Conservation (phyloP, 2,797 vertebrate species). For the Acestrorhynchus altus region DNA sequence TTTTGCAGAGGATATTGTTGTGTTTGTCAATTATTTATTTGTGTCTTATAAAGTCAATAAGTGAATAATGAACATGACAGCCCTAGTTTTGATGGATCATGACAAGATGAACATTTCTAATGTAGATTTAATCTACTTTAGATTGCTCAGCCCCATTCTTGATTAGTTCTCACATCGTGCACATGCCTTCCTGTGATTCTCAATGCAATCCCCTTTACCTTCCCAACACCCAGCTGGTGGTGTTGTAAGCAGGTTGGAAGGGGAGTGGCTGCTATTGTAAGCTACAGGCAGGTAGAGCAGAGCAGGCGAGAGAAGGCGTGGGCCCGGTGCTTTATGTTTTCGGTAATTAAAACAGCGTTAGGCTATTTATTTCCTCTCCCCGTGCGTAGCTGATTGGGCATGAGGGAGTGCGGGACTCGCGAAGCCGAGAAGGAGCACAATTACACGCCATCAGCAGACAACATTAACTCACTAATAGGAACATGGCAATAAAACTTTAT, state of each 20-base stretch:
- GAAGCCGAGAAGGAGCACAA: slow-evolving; percentile 82
- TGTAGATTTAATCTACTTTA: background rate
- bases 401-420: slow-evolving; percentile 84
- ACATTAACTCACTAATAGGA: slow-evolving; percentile 91
- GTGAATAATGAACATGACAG: background rate
- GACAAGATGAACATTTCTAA: background rate
- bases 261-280: slow-evolving; percentile 24
- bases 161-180: background rate
- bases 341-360: slow-evolving; percentile 75
- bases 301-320: slow-evolving; percentile 50
- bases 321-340: slow-evolving; percentile 70
- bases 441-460: slow-evolving; percentile 89
- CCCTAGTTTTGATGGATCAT: background rate
- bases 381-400: slow-evolving; percentile 86
- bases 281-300: slow-evolving; percentile 32
- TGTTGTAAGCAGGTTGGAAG: slow-evolving; percentile 1
- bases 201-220: background rate
- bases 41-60: too few relatives aligned
- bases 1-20: background rate
- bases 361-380: slow-evolving; percentile 79
- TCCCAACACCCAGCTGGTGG: background rate
- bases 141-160: background rate
- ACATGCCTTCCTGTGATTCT: background rate
- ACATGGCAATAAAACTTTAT: slow-evolving; percentile 85
- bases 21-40: background rate